phyloP scores from a whole-genome alignment of 2,797 vertebrate genomes.

The Ibycter americanus region DNA sequence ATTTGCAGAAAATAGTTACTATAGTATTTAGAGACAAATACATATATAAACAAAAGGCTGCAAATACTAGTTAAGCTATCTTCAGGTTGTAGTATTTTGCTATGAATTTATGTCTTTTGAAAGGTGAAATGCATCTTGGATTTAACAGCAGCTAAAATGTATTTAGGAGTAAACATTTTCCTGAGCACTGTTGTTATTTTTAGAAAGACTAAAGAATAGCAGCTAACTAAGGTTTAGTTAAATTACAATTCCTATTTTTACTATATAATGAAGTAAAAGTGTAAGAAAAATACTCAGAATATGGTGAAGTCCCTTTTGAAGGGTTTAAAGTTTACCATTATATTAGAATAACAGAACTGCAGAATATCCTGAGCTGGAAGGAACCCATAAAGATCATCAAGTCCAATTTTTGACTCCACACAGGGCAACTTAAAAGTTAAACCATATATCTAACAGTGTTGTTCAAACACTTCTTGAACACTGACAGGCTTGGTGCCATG shows the following conservation, averaged over 20 bases:
- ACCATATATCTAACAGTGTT: too few species aligned
- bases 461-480: too few species aligned
- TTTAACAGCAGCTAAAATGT: neutral
- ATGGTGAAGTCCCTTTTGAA: neutral
- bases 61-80: neutral
- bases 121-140: neutral
- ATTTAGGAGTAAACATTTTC: neutral
- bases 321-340: neutral
- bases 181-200: neutral
- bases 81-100: neutral
- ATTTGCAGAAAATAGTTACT: neutral
- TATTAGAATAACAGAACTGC: neutral
- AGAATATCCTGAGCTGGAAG: neutral
- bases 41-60: neutral
- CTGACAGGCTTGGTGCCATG: too few species aligned
- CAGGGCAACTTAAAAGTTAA: too few species aligned
- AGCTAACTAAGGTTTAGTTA: neutral
- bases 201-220: neutral
- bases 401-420: neutral
- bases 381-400: rapidly evolving
- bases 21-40: neutral
- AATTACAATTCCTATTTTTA: neutral
- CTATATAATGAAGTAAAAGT: neutral
- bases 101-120: neutral
- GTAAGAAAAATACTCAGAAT: neutral